These are phyloP conservation scores for Trichacis sp. DNA, from an alignment of 2,888 invertebrate genomes.

Conservation along the genomic window DNA sequence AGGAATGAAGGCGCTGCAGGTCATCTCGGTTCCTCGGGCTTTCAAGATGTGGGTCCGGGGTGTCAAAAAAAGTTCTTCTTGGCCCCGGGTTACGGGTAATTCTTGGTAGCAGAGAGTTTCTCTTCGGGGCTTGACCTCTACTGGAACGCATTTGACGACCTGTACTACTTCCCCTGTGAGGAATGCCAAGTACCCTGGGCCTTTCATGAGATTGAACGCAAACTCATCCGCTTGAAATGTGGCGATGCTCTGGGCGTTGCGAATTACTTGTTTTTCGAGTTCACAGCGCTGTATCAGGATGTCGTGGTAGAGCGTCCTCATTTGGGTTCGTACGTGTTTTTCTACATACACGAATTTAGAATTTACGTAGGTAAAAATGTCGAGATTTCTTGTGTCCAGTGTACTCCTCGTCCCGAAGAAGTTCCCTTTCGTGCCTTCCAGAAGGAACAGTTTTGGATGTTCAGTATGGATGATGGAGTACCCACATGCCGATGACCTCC, in stretches of 20 bases:
- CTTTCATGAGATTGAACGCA: slow-evolving; percentile 43
- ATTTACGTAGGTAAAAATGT: slow-evolving; percentile 32
- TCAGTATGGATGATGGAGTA: slow-evolving; percentile 1
- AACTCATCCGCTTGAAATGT: slow-evolving; percentile 48
- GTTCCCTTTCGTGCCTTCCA: slow-evolving; percentile 4
- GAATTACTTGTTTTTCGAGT: slow-evolving; percentile 45
- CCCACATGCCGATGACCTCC: neutral
- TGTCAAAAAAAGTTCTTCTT: too few species aligned
- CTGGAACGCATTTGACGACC: slow-evolving; percentile 48
- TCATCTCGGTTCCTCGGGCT: slow-evolving; percentile 22
- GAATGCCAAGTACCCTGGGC: slow-evolving; percentile 47
- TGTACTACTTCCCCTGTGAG: slow-evolving; percentile 50
- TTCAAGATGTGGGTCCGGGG: too few species aligned
- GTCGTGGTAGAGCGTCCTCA: slow-evolving; percentile 16
- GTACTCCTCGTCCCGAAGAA: neutral
- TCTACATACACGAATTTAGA: too few species aligned
- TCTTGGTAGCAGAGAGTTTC: slow-evolving; percentile 39
- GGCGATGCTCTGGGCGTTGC: slow-evolving; percentile 44
- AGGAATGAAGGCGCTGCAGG: slow-evolving; percentile 38
- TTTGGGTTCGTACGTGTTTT: neutral
- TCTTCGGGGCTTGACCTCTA: slow-evolving; percentile 32
- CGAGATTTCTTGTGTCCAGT: slow-evolving; percentile 19
- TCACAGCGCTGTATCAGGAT: slow-evolving; percentile 20
- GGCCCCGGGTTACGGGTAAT: slow-evolving; percentile 9
- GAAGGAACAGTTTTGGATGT: slow-evolving; percentile 19